Conservation (phyloP, 1,140 invertebrate species). For the Diachasmimorpha longicaudata region DNA sequence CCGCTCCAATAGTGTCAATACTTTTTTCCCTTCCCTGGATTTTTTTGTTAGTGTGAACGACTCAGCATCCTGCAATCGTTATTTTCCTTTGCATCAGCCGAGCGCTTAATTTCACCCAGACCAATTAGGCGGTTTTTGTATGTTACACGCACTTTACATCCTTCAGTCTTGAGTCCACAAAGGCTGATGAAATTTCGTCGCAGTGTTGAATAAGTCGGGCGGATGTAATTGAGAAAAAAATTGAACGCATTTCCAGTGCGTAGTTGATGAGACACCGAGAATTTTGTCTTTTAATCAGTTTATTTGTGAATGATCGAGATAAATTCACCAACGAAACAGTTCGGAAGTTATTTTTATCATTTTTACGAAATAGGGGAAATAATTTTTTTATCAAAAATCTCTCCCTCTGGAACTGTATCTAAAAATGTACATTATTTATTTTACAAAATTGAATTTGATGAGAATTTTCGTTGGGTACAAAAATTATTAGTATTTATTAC, state of each 20-base stretch:
- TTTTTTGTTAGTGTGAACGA: not conserved
- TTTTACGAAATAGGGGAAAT: too few relatives aligned
- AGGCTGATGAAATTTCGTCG: constrained; percentile 22
- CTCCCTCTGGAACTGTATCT: too few relatives aligned
- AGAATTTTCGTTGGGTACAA: too few relatives aligned
- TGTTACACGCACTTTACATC: not conserved
- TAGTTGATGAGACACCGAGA: not conserved
- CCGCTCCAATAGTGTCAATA: not conserved
- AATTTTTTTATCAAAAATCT: too few relatives aligned
- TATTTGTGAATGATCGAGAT: not conserved
- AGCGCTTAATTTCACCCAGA: not conserved
- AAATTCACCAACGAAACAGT: too few relatives aligned
- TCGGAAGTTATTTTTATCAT: too few relatives aligned
- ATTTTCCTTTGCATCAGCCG: constrained; percentile 11
- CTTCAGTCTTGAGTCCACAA: not conserved
- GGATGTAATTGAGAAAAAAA: not conserved
- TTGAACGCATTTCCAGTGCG: not conserved
- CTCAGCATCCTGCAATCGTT: not conserved
- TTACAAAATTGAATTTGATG: too few relatives aligned
- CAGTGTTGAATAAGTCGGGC: constrained; percentile 7
- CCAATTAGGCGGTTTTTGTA: constrained; percentile 3
- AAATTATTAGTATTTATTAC: too few relatives aligned
- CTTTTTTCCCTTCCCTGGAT: not conserved
- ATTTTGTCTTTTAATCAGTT: not conserved
- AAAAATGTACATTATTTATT: too few relatives aligned